Conservation (phyloP, 2,113 vertebrate genomes). For the Polyodon spathula region DNA sequence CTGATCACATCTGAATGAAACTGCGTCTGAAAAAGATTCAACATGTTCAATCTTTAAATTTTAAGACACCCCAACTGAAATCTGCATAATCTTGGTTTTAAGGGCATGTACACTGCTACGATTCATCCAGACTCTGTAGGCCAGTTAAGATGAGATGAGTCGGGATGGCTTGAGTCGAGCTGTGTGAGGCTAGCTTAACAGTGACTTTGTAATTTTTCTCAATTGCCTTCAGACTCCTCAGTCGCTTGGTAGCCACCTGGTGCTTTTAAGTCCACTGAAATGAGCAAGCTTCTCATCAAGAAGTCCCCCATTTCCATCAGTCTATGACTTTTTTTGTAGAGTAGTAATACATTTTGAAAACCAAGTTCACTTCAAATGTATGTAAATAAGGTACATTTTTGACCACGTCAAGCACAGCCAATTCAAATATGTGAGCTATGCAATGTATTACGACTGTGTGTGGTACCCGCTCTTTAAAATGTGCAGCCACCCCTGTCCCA, state of each 20-base stretch:
- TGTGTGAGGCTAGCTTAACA: too few species aligned
- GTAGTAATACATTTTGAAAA: constrained; percentile 15
- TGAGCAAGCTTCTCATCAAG: constrained; percentile 14
- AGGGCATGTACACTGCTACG: too few species aligned
- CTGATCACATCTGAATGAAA: too few species aligned
- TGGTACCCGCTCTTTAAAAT: constrained; percentile 11
- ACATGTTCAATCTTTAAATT: too few species aligned
- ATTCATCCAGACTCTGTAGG: too few species aligned
- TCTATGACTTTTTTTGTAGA: constrained; percentile 12
- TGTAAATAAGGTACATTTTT: constrained; percentile 7
- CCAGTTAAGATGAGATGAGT: too few species aligned
- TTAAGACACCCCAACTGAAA: too few species aligned
- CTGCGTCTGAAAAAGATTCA: too few species aligned
- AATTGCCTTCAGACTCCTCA: constrained; percentile 14
- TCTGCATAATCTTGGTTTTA: too few species aligned
- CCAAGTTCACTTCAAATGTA: constrained; percentile 7
- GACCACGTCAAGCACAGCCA: constrained; percentile 1
- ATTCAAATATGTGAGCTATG: constrained; percentile 14
- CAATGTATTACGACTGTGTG: constrained; percentile 15
- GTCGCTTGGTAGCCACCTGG: constrained; percentile 11
- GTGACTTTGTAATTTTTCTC: constrained; percentile 13
- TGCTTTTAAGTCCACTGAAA: constrained; percentile 15
- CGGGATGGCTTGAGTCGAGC: too few species aligned
- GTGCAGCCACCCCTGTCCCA: too few species aligned
- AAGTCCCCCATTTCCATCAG: constrained; percentile 15